Conservation (phyloP, 2,888 invertebrate genomes). For the Archaeoteleia sp. region DNA sequence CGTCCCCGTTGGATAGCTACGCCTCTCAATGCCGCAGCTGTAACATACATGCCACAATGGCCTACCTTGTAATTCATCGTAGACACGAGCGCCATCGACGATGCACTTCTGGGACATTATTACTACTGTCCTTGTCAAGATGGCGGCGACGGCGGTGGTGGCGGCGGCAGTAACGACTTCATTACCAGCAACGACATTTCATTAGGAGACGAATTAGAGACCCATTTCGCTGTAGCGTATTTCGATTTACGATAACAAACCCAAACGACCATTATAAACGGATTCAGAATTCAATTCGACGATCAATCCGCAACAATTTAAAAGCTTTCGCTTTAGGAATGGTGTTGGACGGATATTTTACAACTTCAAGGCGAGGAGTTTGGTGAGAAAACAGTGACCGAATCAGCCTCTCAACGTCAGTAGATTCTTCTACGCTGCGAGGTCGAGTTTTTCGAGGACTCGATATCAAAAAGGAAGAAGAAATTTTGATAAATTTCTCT, state of each 20-base stretch:
- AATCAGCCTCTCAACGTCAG: background rate
- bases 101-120: slow-evolving; percentile 12
- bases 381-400: background rate
- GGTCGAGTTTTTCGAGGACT: background rate
- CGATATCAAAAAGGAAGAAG: no score
- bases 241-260: no score
- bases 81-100: slow-evolving; percentile 12
- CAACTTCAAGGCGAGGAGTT: background rate
- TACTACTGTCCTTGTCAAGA: slow-evolving; percentile 27
- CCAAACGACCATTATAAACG: no score
- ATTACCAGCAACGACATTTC: background rate
- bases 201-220: background rate
- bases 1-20: slow-evolving; percentile 89
- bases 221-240: background rate
- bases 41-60: slow-evolving; percentile 72
- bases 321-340: no score
- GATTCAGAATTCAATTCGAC: no score
- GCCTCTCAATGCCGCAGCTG: slow-evolving; percentile 88
- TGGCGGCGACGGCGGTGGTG: slow-evolving; percentile 46
- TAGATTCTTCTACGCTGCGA: no score
- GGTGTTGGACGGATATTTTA: no score
- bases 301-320: no score
- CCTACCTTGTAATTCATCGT: slow-evolving; percentile 62
- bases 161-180: slow-evolving; percentile 17
- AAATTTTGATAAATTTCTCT: no score